Percentiles rank a stretch among this genome's conserved stretches.
phyloP scores from a whole-genome alignment of 2,113 vertebrate species.

The Chrysemys picta region DNA sequence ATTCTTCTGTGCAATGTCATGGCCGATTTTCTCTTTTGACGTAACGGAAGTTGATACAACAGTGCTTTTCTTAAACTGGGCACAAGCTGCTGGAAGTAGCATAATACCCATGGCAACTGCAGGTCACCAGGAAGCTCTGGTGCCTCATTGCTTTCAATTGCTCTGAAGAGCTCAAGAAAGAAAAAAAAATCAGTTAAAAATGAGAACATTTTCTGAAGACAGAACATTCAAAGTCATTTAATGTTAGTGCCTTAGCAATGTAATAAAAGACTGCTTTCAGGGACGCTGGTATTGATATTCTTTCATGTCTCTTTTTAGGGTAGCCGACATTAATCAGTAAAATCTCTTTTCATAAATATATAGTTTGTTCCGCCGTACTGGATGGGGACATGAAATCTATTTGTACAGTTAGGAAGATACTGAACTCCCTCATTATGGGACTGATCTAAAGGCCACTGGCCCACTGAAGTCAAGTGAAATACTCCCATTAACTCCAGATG shows the following conservation, averaged over 20 bases:
- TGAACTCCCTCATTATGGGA: background rate
- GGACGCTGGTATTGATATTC: slow-evolving; percentile 9
- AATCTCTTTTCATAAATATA: background rate
- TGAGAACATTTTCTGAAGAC: background rate
- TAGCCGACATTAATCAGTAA: background rate
- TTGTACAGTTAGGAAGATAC: background rate
- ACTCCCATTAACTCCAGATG: background rate
- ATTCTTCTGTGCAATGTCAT: background rate
- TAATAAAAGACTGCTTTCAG: slow-evolving; percentile 12
- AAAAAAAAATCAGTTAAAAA: background rate
- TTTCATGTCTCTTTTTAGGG: slow-evolving; percentile 10
- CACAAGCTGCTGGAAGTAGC: background rate
- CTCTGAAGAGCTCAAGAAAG: background rate
- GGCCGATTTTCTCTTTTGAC: background rate
- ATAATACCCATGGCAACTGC: background rate
- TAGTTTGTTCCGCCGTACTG: background rate
- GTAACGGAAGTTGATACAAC: background rate
- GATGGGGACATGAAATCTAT: background rate
- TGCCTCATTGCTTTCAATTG: background rate
- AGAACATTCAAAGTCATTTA: slow-evolving; percentile 35
- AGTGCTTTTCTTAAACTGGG: background rate
- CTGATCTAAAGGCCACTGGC: background rate
- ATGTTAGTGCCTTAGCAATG: background rate
- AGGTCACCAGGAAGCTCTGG: background rate
- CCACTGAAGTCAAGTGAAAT: background rate